Percentiles rank a stretch among this genome's conserved stretches.
These are phyloP conservation scores for Diplodus sargus DNA, from an alignment of 2,797 vertebrate genomes.

Conservation along the genomic window DNA sequence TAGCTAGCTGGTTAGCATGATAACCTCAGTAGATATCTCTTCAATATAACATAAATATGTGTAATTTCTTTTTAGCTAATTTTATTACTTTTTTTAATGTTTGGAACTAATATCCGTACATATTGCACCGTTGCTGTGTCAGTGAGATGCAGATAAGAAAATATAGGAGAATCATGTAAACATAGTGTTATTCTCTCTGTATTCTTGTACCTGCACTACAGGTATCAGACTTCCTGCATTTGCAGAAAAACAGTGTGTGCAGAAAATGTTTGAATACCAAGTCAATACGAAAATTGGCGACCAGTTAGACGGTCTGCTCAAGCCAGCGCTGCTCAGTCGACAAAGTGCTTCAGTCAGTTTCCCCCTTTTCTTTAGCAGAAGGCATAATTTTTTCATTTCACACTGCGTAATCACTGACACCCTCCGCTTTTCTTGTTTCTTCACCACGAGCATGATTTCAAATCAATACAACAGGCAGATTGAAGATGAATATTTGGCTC, in stretches of 20 bases:
- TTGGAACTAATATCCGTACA: too few relatives aligned
- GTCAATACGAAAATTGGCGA: background rate
- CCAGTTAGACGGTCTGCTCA: background rate
- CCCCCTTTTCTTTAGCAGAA: background rate
- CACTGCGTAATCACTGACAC: background rate
- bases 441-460: background rate
- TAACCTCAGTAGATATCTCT: too few relatives aligned
- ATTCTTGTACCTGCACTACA: too few relatives aligned
- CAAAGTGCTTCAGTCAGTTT: background rate
- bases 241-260: background rate
- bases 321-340: background rate
- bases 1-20: too few relatives aligned
- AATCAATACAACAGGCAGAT: conserved; percentile 3
- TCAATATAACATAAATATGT: too few relatives aligned
- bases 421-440: background rate
- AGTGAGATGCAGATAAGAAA: too few relatives aligned
- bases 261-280: background rate
- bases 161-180: too few relatives aligned
- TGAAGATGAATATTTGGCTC: conserved; percentile 7
- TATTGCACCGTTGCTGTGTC: background rate
- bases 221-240: too few relatives aligned
- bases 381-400: background rate
- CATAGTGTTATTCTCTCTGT: too few relatives aligned
- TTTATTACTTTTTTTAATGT: too few relatives aligned
- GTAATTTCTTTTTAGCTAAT: too few relatives aligned